Conservation (phyloP, 2,113 vertebrate species). For the Rattus rattus region DNA sequence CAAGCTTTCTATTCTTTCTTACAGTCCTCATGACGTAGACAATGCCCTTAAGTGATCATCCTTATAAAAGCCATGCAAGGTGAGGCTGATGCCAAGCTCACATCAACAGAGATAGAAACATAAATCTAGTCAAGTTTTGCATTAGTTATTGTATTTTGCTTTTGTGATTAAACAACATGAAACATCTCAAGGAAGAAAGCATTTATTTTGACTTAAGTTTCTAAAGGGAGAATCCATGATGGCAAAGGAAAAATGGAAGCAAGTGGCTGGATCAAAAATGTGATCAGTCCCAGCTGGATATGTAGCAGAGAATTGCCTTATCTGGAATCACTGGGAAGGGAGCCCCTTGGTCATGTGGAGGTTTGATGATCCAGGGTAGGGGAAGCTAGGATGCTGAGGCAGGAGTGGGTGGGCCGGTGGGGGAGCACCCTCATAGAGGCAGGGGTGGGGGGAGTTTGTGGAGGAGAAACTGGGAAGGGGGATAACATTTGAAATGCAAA, state of each 20-base stretch:
- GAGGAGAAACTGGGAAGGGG: too few relatives aligned
- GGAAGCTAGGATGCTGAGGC: too few relatives aligned
- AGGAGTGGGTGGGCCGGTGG: too few relatives aligned
- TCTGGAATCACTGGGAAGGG: too few relatives aligned
- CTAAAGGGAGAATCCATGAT: neutral
- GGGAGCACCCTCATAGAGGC: too few relatives aligned
- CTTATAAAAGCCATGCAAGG: neutral
- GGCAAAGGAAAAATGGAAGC: neutral
- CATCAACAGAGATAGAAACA: neutral
- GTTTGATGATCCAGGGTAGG: too few relatives aligned
- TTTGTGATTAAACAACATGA: neutral
- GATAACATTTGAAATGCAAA: too few relatives aligned
- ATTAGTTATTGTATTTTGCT: neutral
- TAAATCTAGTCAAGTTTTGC: neutral
- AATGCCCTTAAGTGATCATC: neutral
- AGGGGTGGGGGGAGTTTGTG: too few relatives aligned
- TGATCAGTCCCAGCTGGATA: too few relatives aligned
- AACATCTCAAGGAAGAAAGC: neutral
- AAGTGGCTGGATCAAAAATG: neutral
- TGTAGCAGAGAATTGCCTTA: too few relatives aligned
- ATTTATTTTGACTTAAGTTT: neutral
- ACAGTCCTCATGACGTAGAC: neutral
- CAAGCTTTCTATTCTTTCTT: neutral
- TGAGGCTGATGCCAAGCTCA: neutral
- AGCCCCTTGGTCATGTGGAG: too few relatives aligned